These are phyloP conservation scores for Limonius californicus DNA, from an alignment of 1,140 invertebrate genomes.

Conservation along the genomic window DNA sequence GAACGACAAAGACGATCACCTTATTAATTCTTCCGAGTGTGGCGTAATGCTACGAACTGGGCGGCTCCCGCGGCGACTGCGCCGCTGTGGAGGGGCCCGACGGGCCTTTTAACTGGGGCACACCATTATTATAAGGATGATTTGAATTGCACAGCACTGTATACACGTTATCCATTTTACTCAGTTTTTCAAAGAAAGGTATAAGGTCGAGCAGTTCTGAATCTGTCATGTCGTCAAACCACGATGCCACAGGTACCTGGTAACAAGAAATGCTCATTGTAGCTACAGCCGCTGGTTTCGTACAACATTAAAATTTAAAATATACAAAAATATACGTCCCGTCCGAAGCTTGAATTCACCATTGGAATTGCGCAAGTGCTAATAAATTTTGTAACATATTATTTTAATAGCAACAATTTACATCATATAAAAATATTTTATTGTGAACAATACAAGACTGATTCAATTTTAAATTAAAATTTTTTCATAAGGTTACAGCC, in stretches of 20 bases:
- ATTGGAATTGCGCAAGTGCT: no score
- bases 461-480: no score
- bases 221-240: conserved; percentile 97
- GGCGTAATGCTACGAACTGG: conserved; percentile 36
- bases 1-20: conserved; percentile 19
- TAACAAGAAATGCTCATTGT: no score
- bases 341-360: no score
- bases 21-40: conserved; percentile 19
- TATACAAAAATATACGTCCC: no score
- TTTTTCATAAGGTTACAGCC: no score
- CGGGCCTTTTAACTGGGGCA: conserved; percentile 35
- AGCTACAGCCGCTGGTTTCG: no score
- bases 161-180: conserved; percentile 91
- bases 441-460: no score
- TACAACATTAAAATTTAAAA: no score
- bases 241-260: conserved; percentile 96
- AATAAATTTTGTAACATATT: no score
- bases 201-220: conserved; percentile 92
- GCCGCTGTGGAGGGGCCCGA: conserved; percentile 21
- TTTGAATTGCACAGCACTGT: conserved; percentile 87
- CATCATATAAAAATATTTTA: no score
- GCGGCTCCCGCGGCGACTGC: conserved; percentile 20
- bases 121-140: conserved; percentile 65
- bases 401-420: no score
- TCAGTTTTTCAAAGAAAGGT: conserved; percentile 93